A percentile compares a stretch with the other conserved stretches of the same genome.
phyloP scores from a whole-genome alignment of 92 coral and sea anemone species.

The Bergia sp. region DNA sequence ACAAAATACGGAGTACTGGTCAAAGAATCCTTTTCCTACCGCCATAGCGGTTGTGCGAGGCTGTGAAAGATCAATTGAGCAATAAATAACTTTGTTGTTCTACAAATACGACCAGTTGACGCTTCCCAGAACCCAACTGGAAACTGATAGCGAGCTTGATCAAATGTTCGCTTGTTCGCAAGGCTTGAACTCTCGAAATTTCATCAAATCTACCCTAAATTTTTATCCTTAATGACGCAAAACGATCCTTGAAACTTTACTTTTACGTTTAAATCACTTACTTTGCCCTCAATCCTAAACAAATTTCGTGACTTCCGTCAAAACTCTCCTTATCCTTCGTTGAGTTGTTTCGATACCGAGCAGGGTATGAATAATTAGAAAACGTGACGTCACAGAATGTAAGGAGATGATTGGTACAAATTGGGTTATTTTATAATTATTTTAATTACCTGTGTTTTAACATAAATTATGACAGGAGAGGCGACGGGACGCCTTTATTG shows the following conservation, averaged over 20 bases:
- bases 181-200: not conserved
- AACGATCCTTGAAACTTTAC: not conserved
- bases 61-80: slow-evolving; percentile 62
- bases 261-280: slow-evolving; percentile 18
- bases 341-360: slow-evolving; percentile 40
- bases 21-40: slow-evolving; percentile 99
- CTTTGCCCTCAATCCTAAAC: slow-evolving; percentile 37
- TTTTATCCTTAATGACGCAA: not conserved
- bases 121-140: slow-evolving; percentile 48
- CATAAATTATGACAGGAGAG: slow-evolving; percentile 4
- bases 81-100: slow-evolving; percentile 47
- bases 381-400: slow-evolving; percentile 38
- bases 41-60: slow-evolving; percentile 87
- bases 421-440: slow-evolving; percentile 38
- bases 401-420: slow-evolving; percentile 46
- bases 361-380: slow-evolving; percentile 32
- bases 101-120: slow-evolving; percentile 28
- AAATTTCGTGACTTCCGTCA: slow-evolving; percentile 49
- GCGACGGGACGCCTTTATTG: not conserved
- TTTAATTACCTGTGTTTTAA: not conserved
- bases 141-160: slow-evolving; percentile 34
- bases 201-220: not conserved
- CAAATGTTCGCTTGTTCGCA: slow-evolving; percentile 29
- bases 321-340: slow-evolving; percentile 24
- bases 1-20: slow-evolving; percentile 99